Percentiles rank a stretch among this genome's conserved stretches.
Conservation (phyloP, 2,888 invertebrate species). For the Hybos culiciformis region DNA sequence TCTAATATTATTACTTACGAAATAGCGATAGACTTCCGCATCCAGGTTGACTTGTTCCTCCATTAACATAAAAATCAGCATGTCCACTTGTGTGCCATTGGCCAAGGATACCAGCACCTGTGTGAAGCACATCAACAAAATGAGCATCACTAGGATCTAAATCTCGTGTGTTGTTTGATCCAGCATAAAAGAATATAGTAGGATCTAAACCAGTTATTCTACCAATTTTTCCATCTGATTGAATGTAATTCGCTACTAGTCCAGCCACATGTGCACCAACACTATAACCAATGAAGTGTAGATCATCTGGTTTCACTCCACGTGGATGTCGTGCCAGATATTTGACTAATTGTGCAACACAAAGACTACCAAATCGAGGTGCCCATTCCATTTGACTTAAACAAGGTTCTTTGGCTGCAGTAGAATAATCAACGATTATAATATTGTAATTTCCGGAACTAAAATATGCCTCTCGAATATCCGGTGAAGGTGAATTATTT, state of each 20-base stretch:
- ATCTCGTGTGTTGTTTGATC: slow-evolving; percentile 64
- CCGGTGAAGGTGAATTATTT: slow-evolving; percentile 68
- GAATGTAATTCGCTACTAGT: slow-evolving; percentile 62
- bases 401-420: slow-evolving; percentile 69
- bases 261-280: slow-evolving; percentile 79
- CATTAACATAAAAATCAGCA: slow-evolving; percentile 80
- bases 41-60: slow-evolving; percentile 74
- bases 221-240: slow-evolving; percentile 58
- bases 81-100: slow-evolving; percentile 84
- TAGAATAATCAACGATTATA: slow-evolving; percentile 73
- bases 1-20: slow-evolving; percentile 42
- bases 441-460: slow-evolving; percentile 68
- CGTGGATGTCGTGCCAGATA: slow-evolving; percentile 67
- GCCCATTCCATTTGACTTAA: slow-evolving; percentile 61
- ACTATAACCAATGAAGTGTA: slow-evolving; percentile 76
- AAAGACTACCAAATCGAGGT: slow-evolving; percentile 51
- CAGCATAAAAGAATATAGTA: slow-evolving; percentile 75
- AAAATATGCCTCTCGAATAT: slow-evolving; percentile 72
- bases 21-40: slow-evolving; percentile 70
- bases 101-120: slow-evolving; percentile 74
- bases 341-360: slow-evolving; percentile 67
- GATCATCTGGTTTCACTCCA: slow-evolving; percentile 54
- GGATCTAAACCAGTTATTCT: slow-evolving; percentile 78
- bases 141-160: slow-evolving; percentile 67
- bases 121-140: slow-evolving; percentile 73